Evolutionary conservation across 1,140 invertebrate genomes (phyloP).

Genomic region (Sycophaga agraensis): DNA sequence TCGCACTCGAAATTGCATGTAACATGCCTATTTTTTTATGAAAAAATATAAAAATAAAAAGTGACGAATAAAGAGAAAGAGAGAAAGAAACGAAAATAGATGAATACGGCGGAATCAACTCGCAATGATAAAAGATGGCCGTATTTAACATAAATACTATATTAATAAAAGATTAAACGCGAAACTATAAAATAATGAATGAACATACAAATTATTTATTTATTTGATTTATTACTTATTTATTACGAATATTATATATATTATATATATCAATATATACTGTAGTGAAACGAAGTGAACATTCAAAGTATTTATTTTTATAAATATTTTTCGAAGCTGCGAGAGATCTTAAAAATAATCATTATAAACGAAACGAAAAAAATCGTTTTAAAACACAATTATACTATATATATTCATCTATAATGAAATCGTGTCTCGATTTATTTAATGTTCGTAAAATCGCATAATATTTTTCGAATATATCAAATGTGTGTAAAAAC

Average conservation of each 20-base stretch:
- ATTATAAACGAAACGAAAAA: constrained; percentile 14
- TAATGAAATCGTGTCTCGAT: constrained; percentile 22
- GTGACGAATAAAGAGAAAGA: background rate
- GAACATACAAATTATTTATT: constrained; percentile 57
- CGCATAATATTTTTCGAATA: constrained; percentile 18
- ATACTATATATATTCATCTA: background rate
- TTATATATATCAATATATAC: constrained; percentile 44
- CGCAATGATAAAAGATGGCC: constrained; percentile 32
- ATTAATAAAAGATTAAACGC: constrained; percentile 42
- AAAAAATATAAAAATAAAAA: constrained; percentile 12
- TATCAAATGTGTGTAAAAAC: constrained; percentile 7
- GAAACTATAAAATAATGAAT: constrained; percentile 47
- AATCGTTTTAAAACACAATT: constrained; percentile 12
- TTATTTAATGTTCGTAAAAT: constrained; percentile 4
- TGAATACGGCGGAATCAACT: constrained; percentile 45
- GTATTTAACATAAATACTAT: constrained; percentile 52
- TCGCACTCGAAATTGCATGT: constrained; percentile 10
- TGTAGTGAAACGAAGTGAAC: constrained; percentile 44
- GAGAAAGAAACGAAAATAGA: constrained; percentile 8
- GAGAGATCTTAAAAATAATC: constrained; percentile 26
- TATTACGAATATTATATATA: constrained; percentile 41
- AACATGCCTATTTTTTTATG: constrained; percentile 18
- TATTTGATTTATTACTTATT: constrained; percentile 59
- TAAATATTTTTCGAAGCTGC: constrained; percentile 49
- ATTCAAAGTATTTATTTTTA: constrained; percentile 60